Conservation (phyloP, 2,888 invertebrate species). For the Lasioglossum pauxillum region DNA sequence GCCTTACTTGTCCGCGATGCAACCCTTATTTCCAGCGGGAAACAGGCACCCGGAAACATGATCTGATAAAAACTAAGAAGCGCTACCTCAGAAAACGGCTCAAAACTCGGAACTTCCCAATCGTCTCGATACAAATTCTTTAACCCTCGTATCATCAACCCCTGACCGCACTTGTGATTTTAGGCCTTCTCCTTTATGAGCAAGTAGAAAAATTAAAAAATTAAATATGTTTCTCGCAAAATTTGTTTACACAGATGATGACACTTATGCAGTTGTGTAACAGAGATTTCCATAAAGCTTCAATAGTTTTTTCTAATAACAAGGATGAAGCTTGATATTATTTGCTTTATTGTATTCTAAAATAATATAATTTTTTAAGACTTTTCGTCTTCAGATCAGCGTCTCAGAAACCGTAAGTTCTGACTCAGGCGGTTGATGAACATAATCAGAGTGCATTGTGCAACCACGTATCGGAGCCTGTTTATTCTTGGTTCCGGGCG, state of each 20-base stretch:
- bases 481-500: constrained; percentile 35
- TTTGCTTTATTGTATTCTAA: background rate
- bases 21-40: constrained; percentile 80
- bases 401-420: constrained; percentile 12
- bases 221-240: background rate
- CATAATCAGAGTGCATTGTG: constrained; percentile 36
- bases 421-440: background rate
- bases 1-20: constrained; percentile 80
- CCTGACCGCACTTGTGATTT: background rate
- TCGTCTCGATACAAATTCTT: background rate
- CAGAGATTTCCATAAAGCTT: background rate
- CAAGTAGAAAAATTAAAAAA: background rate
- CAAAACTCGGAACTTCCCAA: background rate
- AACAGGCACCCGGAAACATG: constrained; percentile 43
- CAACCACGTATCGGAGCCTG: background rate
- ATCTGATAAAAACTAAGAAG: constrained; percentile 62
- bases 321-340: background rate
- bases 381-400: background rate
- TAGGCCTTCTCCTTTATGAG: background rate
- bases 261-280: background rate
- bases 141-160: background rate
- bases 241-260: background rate
- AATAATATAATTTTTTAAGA: background rate
- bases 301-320: background rate
- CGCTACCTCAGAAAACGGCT: constrained; percentile 69